Conservation (phyloP, 2,797 vertebrate species). For the Hydrocynus forskahlii region DNA sequence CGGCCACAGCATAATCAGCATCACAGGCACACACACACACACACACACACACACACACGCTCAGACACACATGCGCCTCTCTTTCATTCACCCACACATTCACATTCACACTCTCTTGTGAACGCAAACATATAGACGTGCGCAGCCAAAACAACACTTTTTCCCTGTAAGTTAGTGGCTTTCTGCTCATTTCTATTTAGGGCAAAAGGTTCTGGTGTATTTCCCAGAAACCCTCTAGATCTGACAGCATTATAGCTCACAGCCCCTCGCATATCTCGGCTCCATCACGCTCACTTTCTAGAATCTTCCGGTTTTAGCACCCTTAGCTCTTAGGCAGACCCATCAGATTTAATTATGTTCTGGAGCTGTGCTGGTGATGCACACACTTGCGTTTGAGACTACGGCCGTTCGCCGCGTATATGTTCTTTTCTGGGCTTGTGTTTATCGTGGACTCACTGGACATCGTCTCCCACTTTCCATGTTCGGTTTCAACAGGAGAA, state of each 20-base stretch:
- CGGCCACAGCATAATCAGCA: conserved; percentile 35
- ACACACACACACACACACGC: conserved; percentile 26
- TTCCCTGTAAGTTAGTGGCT: neutral
- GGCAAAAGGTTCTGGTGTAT: neutral
- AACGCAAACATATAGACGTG: neutral
- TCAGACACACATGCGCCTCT: neutral
- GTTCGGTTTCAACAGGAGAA: too few relatives aligned
- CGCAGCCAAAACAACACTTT: neutral
- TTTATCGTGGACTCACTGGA: too few relatives aligned
- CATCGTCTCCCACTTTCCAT: too few relatives aligned
- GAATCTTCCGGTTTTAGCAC: neutral
- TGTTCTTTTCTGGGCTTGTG: too few relatives aligned
- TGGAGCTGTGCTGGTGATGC: neutral
- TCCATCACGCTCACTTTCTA: neutral
- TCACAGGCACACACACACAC: conserved; percentile 30
- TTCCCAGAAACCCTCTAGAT: neutral
- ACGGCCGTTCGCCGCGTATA: too few relatives aligned
- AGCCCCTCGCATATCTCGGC: neutral
- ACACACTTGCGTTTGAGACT: too few relatives aligned
- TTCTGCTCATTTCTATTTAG: neutral
- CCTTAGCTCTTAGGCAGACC: neutral
- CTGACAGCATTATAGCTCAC: neutral
- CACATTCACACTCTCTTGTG: neutral
- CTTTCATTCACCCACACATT: conserved; percentile 26
- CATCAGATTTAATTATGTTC: neutral